phyloP scores from a whole-genome alignment of 92 coral and sea anemone genomes.

The Phenganax stokvisi region DNA sequence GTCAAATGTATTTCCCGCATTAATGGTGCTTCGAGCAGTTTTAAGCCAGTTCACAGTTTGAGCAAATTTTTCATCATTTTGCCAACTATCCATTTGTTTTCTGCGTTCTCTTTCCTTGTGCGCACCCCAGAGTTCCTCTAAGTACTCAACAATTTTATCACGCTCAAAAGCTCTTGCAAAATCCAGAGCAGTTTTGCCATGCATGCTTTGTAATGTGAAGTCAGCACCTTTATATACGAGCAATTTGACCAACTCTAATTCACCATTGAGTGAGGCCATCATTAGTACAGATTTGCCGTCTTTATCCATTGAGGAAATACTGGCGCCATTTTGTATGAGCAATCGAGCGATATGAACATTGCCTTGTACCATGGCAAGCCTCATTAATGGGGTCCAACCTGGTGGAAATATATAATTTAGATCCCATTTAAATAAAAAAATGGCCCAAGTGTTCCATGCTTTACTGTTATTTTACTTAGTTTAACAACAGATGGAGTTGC shows the following conservation, averaged over 20 bases:
- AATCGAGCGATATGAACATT: conserved; percentile 76
- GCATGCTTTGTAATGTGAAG: conserved; percentile 58
- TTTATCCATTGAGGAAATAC: conserved; percentile 75
- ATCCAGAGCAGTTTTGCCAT: conserved; percentile 91
- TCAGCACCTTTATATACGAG: conserved; percentile 80
- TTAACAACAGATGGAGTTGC: background rate
- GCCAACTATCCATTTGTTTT: conserved; percentile 25
- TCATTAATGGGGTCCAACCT: conserved; percentile 97
- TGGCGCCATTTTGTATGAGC: conserved; percentile 90
- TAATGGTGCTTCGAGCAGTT: conserved; percentile 26
- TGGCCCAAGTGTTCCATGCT: background rate
- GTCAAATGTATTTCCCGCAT: background rate
- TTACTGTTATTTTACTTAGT: too few relatives aligned
- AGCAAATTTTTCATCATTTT: conserved; percentile 31
- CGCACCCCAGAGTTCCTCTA: conserved; percentile 68
- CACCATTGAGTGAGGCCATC: conserved; percentile 93
- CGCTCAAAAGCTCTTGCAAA: conserved; percentile 88
- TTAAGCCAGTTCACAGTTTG: conserved; percentile 24
- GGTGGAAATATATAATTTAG: conserved; percentile 9
- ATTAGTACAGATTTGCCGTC: conserved; percentile 82
- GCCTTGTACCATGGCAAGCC: conserved; percentile 75
- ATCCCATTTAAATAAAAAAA: background rate
- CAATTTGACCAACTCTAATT: conserved; percentile 74
- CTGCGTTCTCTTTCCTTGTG: conserved; percentile 61
- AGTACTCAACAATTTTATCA: conserved; percentile 66